These are phyloP conservation scores for Gadus macrocephalus DNA, from an alignment of 2,113 vertebrate species.

Conservation along the genomic window DNA sequence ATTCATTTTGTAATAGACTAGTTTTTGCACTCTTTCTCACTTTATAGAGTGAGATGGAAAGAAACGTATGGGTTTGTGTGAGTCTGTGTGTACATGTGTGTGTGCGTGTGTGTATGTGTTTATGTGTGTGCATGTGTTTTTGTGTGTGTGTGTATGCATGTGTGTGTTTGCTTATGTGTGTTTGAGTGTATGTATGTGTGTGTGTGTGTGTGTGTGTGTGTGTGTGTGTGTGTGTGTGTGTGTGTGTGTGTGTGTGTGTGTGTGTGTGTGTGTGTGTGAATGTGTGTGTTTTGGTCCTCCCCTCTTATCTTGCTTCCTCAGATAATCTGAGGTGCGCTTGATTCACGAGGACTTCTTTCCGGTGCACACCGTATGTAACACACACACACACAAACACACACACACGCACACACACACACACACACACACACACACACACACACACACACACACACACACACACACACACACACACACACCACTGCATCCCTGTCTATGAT, in stretches of 20 bases:
- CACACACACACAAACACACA: not conserved
- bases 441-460: too few species aligned
- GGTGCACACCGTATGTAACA: not conserved
- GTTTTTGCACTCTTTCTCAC: too few species aligned
- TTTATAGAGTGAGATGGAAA: too few species aligned
- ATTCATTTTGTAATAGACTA: too few species aligned
- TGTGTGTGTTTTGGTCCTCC: not conserved
- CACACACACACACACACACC: too few species aligned
- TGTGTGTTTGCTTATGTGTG: not conserved
- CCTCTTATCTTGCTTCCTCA: conserved; percentile 1
- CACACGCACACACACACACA: too few species aligned
- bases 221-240: not conserved
- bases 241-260: not conserved
- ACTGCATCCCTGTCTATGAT: too few species aligned
- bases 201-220: conserved; percentile 1
- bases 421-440: too few species aligned
- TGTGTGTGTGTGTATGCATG: not conserved
- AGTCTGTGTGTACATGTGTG: not conserved
- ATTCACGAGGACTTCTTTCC: not conserved
- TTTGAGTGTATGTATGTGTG: not conserved
- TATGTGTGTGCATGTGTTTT: not conserved
- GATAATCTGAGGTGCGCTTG: not conserved
- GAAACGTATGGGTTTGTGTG: not conserved
- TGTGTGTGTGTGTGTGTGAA: too few species aligned
- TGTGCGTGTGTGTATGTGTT: not conserved